These are phyloP conservation scores for Steatocranus sp. DNA, from an alignment of 2,797 vertebrate genomes.

Conservation along the genomic window DNA sequence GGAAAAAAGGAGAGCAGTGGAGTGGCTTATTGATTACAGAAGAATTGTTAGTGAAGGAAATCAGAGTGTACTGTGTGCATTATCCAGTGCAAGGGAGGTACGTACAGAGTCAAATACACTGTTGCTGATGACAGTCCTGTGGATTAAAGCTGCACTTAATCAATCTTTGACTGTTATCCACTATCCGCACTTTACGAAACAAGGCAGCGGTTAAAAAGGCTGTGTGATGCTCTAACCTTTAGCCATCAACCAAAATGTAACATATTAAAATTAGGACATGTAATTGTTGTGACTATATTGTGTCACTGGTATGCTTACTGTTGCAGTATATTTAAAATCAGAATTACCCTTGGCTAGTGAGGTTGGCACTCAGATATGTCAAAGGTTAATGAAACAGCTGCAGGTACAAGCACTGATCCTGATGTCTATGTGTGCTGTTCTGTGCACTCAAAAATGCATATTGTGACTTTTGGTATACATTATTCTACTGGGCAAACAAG, in stretches of 20 bases:
- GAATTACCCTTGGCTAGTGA: constrained; percentile 20
- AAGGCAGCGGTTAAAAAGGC: not conserved
- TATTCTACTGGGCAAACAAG: constrained; percentile 21
- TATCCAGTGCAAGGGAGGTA: constrained; percentile 32
- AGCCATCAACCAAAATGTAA: not conserved
- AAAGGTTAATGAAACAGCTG: constrained; percentile 53
- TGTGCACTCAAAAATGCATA: constrained; percentile 19
- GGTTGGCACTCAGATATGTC: not conserved
- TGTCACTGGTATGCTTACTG: not conserved
- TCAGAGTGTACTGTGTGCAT: constrained; percentile 24
- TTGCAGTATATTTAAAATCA: not conserved
- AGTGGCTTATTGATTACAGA: constrained; percentile 47
- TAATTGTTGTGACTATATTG: not conserved
- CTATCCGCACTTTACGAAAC: not conserved
- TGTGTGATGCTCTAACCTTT: not conserved
- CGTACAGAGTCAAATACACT: constrained; percentile 29
- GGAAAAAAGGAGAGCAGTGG: not conserved
- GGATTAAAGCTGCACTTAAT: constrained; percentile 36
- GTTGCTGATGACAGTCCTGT: constrained; percentile 24
- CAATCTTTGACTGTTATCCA: constrained; percentile 13
- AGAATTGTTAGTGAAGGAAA: constrained; percentile 36
- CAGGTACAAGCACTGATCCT: constrained; percentile 44
- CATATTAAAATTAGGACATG: not conserved
- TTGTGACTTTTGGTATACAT: constrained; percentile 50
- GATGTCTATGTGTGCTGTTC: not conserved